Base-by-base conservation (phyloP, 2,888 invertebrate species). In the Caradrina clavipalpis region DNA sequence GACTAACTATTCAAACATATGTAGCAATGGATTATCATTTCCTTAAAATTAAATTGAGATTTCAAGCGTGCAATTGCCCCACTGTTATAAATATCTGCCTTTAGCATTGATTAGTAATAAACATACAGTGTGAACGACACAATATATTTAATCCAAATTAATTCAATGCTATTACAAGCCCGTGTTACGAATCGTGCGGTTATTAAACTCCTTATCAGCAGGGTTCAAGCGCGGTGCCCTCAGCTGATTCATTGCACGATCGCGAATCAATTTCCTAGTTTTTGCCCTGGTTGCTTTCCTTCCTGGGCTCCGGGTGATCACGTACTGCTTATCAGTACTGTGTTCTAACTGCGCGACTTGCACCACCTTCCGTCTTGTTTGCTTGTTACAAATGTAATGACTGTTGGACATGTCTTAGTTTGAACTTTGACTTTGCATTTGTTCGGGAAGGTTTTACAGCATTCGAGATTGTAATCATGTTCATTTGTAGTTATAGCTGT, bases 231-330 rank as follows among this genome's bases (percentile, higher is more conserved):
- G 17, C 51, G 69, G 67, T 74, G 78, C 81, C 72, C 71, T 76
- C 72, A 63, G 74, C 76, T 76, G 80, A 81, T 83, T 82, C 80
- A 82, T 82, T 66, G 78, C 77, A 74, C 83, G 73, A 73, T 78
- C 69, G 66, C 72, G 71, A 81, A 82, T 86, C 81, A 82, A 86
- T 86, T 85, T 85, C 82, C 82, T 81, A 74, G 73, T 78, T 77
- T 78, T 76, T 81, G 68, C 77, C 70, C 63, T 73, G 69, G 62
- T 65, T 72, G 77, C 81, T 86, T 87, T 83, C 78, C 77, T 82
- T 84, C 83, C 80, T 84, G 60, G 62, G 76, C 82, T 83, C 31
- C 58, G 53, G 83, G 84, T 81, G 81, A 84, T 85, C 86, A 86
- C 86, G 85, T 83, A 77, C 69, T 54, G 69, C 73, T 82, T 85